Evolutionary conservation across 2,797 vertebrate species (phyloP).

Genomic region (Coranthus polyacanthus): DNA sequence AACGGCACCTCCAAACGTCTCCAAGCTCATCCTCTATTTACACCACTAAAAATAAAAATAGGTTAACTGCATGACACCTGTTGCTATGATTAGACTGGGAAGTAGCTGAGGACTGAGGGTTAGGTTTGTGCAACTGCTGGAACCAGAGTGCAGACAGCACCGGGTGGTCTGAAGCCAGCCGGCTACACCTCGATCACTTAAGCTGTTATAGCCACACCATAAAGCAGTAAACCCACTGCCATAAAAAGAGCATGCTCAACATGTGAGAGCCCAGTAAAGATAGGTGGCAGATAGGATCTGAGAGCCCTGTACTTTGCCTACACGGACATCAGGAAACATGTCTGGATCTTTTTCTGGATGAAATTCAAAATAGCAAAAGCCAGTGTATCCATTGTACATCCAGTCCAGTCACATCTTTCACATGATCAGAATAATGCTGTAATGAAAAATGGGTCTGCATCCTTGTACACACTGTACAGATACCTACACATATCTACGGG

Average conservation of each 20-base stretch:
- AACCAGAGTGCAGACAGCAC: slow-evolving; percentile 40
- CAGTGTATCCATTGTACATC: neutral
- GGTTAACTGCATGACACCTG: slow-evolving; percentile 75
- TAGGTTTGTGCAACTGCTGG: slow-evolving; percentile 75
- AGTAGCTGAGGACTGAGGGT: slow-evolving; percentile 52
- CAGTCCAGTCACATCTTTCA: too few relatives aligned
- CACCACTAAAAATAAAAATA: slow-evolving; percentile 77
- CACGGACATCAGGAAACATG: slow-evolving; percentile 1
- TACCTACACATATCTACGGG: neutral
- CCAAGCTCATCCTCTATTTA: slow-evolving; percentile 65
- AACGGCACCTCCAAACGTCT: slow-evolving; percentile 8
- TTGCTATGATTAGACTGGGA: slow-evolving; percentile 75
- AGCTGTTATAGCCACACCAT: slow-evolving; percentile 38
- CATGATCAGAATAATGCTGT: too few relatives aligned
- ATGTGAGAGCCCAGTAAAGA: slow-evolving; percentile 33
- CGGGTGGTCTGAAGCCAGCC: slow-evolving; percentile 54
- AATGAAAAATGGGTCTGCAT: neutral
- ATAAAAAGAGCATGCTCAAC: slow-evolving; percentile 40
- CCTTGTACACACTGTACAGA: neutral
- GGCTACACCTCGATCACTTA: slow-evolving; percentile 26
- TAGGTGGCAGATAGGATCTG: slow-evolving; percentile 10
- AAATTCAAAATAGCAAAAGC: too few relatives aligned
- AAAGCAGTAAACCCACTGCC: slow-evolving; percentile 41
- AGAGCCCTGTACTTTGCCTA: slow-evolving; percentile 7
- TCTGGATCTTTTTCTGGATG: neutral